Base-by-base conservation (phyloP, 2,113 vertebrate genomes). In the Ophthalmolycus amberensis region DNA sequence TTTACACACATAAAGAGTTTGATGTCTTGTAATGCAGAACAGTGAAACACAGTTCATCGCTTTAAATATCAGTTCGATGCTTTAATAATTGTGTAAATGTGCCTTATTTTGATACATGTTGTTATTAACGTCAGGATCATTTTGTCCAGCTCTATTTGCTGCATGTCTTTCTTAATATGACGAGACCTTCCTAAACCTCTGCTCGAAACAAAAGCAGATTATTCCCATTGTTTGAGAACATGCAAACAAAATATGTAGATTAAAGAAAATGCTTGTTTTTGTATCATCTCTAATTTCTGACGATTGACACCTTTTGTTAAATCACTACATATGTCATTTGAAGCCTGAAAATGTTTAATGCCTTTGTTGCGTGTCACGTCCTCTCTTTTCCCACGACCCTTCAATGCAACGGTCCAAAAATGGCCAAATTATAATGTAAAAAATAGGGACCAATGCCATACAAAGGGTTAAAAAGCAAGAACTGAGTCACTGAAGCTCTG, bases 401-500 rank as follows among this genome's bases (percentile, higher is more conserved):
- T 44, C 9, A 29, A 58, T 58, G 38, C 71, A 38, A 3, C 54
- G n/a, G 12, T 64, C 20, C 1, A 58, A 52, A 58, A 77, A 40
- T 29, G 10, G 15, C 15, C 0, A 27, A 58, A 29, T 52, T 50
- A 15, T 16, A 52, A 65, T 4, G 4, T 18, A 9, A 9, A 11
- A 63, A 46, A 25, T 32, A 50, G 5, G 12, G 11, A 38, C 18
- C 50, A 16, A 0, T 0, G 48, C 12, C 48, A 9, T 10, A 9
- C 1, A 18, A 77, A 27, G 42, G 37, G 69, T 81, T 52, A 77
- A 85, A 73, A 48, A 22, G 15, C 0, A 60, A 37, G 74, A 68
- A 75, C 6, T 32, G 42, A 81, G 54, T 85, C 52, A 73, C 52
- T 48, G 60, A 67, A 16, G 74, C 73, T 74, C 48, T 65, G 38